Percentiles rank a stretch among this genome's conserved stretches.
These are phyloP conservation scores for Eurosta solidaginis DNA, from an alignment of 1,140 invertebrate species.

Conservation along the genomic window DNA sequence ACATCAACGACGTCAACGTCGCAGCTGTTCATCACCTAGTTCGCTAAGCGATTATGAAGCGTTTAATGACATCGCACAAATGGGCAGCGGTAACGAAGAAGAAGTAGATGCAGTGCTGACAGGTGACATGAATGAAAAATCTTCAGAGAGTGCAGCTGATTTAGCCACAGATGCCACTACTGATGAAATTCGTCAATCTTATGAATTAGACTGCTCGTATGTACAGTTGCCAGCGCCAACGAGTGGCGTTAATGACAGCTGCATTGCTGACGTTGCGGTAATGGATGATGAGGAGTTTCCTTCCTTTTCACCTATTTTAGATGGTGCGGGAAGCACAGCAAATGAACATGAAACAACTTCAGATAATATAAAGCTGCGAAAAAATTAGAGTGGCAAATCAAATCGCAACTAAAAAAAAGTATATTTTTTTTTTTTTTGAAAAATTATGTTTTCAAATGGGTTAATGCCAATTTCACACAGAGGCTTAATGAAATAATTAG, in stretches of 20 bases:
- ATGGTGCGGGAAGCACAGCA: not conserved
- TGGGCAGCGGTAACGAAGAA: constrained; percentile 27
- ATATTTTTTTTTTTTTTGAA: not conserved
- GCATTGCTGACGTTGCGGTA: not conserved
- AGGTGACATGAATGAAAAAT: not conserved
- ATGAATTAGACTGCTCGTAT: not conserved
- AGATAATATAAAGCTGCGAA: not conserved
- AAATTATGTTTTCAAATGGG: not conserved
- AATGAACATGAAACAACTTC: not conserved
- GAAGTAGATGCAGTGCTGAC: not conserved
- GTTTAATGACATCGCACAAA: constrained; percentile 30
- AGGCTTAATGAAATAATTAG: too few species aligned
- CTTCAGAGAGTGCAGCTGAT: not conserved
- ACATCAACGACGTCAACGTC: not conserved
- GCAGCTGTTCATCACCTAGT: constrained; percentile 33
- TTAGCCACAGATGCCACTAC: not conserved
- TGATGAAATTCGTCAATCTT: not conserved
- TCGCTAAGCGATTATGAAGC: constrained; percentile 35
- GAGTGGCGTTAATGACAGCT: too few species aligned
- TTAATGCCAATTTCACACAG: too few species aligned
- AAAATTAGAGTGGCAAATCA: not conserved
- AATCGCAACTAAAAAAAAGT: not conserved
- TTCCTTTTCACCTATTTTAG: not conserved
- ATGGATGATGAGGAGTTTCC: constrained; percentile 14
- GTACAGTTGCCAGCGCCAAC: not conserved